A percentile compares a stretch with the other conserved stretches of the same genome.
Conservation (phyloP, 2,113 vertebrate genomes). For the Todiramphus chloris region DNA sequence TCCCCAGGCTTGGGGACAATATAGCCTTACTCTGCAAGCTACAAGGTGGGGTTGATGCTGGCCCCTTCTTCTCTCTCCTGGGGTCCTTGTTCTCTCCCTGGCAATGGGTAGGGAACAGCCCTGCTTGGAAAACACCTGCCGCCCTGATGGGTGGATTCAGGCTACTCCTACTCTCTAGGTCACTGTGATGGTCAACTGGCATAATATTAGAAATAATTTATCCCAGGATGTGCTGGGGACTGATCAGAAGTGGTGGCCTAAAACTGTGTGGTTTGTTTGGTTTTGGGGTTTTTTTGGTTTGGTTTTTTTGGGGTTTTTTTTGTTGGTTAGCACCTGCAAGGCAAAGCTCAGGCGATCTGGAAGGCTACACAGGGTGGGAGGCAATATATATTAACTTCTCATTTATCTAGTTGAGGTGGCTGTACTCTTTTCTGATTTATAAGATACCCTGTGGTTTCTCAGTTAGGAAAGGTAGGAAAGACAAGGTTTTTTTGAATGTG, state of each 20-base stretch:
- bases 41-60: neutral
- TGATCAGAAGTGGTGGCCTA: neutral
- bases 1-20: neutral
- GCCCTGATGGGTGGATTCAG: neutral
- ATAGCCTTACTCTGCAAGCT: neutral
- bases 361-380: neutral
- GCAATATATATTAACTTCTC: neutral
- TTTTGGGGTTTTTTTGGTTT: neutral
- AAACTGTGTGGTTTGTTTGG: neutral
- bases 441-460: conserved; percentile 19
- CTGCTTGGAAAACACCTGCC: neutral
- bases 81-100: neutral
- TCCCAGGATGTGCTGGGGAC: neutral
- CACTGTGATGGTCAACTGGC: neutral
- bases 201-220: neutral
- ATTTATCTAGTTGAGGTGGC: neutral
- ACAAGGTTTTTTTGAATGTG: neutral
- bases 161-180: neutral
- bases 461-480: conserved; percentile 7
- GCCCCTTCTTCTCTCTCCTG: neutral
- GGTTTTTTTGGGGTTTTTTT: neutral
- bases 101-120: neutral
- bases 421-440: neutral
- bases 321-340: neutral
- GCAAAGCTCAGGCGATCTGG: neutral